Base-by-base conservation (phyloP, 2,888 invertebrate species). In the Thelaira solivaga region DNA sequence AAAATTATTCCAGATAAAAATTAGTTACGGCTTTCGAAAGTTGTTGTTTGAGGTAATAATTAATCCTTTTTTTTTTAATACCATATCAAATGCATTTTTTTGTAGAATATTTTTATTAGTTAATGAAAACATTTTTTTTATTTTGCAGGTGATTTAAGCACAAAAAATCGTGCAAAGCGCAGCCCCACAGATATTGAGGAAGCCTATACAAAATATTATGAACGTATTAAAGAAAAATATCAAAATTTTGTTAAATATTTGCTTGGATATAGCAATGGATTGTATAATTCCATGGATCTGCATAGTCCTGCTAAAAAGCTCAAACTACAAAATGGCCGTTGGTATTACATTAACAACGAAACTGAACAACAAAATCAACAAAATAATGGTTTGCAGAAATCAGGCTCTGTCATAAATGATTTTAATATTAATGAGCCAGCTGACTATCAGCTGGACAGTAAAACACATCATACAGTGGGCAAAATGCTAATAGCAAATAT, bases 181-280 rank as follows among this genome's bases (percentile, higher is more conserved):
- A 81, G 83, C 45, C 82, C 83, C 2, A 72, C 82, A 18, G 88
- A 88, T 16, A 81, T 86, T 1, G 85, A 87, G 26, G 45, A 82
- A 74, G 88, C 88, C 10, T 87, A 85, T 79, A 85, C 86, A 1
- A 86, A 88, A 68, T 88, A 87, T 71, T 86, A 86, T 55, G 84
- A 88, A 75, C 87, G 85, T 69, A 86, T 88, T 45, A 86, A 84
- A 78, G 84, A 86, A 49, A 86, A 88, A 41, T 88, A 88, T 51
- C 84, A 86, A 57, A 86, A 85, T 41, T 88, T 87, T 81, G 86
- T 89, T 2, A 86, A 86, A 51, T 86, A 86, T 68, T 82, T 89
- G 26, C 79, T 88, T 1, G 86, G 87, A 0, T 84, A 81, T 24
- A 83, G 82, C 73, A 83, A 83, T 65, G 82, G 81, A 1, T 64